phyloP scores from a whole-genome alignment of 2,888 invertebrate species.

The Parapristionchus giblindavisi region DNA sequence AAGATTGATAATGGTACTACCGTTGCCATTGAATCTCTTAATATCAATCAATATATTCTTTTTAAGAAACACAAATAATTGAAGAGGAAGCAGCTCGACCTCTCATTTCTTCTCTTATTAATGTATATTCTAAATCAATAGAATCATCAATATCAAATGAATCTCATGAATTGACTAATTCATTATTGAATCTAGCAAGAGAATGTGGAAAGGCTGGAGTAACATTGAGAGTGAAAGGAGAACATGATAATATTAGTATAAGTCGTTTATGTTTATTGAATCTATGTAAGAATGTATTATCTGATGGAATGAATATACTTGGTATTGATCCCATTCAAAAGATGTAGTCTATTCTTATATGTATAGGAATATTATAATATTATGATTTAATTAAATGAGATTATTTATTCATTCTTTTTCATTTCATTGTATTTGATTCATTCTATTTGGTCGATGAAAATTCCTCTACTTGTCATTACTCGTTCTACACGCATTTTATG shows the following conservation, averaged over 20 bases:
- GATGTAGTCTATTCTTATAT: constrained; percentile 11
- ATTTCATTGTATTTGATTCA: not conserved
- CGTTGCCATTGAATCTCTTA: no score
- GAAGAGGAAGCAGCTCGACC: constrained; percentile 2
- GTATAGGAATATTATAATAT: not conserved
- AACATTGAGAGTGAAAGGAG: constrained; percentile 27
- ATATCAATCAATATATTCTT: no score
- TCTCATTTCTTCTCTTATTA: constrained; percentile 10
- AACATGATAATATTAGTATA: not conserved
- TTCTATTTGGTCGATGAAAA: no score
- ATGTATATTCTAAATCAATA: not conserved
- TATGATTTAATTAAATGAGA: not conserved
- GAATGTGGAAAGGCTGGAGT: constrained; percentile 26
- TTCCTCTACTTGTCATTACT: not conserved
- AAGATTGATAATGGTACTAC: no score
- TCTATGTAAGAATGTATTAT: constrained; percentile 12
- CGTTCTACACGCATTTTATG: not conserved
- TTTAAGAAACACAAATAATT: not conserved
- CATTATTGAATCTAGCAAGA: constrained; percentile 1
- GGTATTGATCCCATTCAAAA: constrained; percentile 1
- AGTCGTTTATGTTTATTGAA: constrained; percentile 12
- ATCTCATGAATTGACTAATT: constrained; percentile 27
- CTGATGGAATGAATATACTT: not conserved
- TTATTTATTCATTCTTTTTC: not conserved
- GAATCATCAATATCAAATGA: constrained; percentile 5